Evolutionary conservation across 2,888 invertebrate genomes (phyloP), one percentile per base, ranked within the genome.

Genomic region (Lysandra coridon): DNA sequence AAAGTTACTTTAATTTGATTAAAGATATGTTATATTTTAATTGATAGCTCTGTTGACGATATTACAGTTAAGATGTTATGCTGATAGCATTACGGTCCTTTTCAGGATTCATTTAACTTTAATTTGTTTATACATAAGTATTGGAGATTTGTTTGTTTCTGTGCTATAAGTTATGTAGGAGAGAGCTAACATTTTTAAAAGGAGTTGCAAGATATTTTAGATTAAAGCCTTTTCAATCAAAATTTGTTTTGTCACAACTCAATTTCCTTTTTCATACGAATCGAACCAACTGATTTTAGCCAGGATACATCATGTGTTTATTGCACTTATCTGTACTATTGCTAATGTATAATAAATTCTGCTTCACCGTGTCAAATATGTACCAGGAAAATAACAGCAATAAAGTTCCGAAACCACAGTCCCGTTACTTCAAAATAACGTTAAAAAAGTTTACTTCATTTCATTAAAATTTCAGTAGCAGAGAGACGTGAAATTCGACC

Each of bases 401-500:
- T 17, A 57, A 57, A 5, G 14, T 69, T 69, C 6, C 33, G 23
- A 17, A 4, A 69, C 69, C 17, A 14, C 69, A 5, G 0, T 37
- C 33, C 33, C 69, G 33, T 69, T 69, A 69, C 33, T 17, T 14
- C 33, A 12, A 69, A 69, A 14, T 69, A 37, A 37, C 69, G 33
- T 69, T 5, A 37, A 69, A 64, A 69, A 69, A 69, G 69, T 69
- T 69, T 69, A 69, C 69, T 69, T 69, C 69, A 69, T 69, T 69
- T 69, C 69, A 69, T 69, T 69, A 69, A 69, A 69, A 69, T 69
- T 69, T 33, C 69, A 69, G 33, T 69, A 69, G 69, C 69, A 17
- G 69, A 17, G 69, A 12, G 69, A 69, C 69, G 69, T 37, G 69
- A 69, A 69, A 69, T 69, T 69, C 69, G 69, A 69, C 69, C 69